A percentile compares a stretch with the other conserved stretches of the same genome.
Conservation (phyloP, 2,888 invertebrate species). For the Spodoptera exigua region DNA sequence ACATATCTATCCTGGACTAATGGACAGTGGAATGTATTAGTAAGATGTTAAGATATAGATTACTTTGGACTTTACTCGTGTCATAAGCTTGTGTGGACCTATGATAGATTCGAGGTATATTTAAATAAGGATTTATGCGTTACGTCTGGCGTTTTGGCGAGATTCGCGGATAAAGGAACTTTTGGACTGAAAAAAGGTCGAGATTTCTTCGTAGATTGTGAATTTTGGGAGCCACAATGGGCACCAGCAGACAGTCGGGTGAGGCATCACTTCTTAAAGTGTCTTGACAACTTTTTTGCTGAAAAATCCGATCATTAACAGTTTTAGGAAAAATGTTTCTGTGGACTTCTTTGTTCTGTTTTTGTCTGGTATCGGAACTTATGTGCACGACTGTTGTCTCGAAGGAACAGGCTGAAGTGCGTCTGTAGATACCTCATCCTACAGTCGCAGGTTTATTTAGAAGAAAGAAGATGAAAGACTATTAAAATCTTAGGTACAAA, state of each 20-base stretch:
- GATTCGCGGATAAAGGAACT: conserved; percentile 85
- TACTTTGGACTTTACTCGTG: conserved; percentile 45
- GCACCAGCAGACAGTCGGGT: conserved; percentile 61
- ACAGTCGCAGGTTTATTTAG: too few species aligned
- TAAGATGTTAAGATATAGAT: conserved; percentile 55
- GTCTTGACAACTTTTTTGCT: conserved; percentile 56
- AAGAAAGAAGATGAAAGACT: too few species aligned
- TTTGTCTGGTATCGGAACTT: conserved; percentile 27
- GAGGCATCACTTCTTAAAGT: conserved; percentile 69
- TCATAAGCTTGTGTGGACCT: conserved; percentile 61
- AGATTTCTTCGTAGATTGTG: conserved; percentile 74
- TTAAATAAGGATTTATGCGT: conserved; percentile 89
- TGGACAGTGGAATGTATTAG: conserved; percentile 62
- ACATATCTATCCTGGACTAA: conserved; percentile 45
- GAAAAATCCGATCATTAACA: conserved; percentile 57
- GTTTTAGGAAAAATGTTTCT: conserved; percentile 52
- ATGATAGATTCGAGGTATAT: conserved; percentile 76
- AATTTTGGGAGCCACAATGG: conserved; percentile 76
- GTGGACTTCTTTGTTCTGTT: conserved; percentile 29
- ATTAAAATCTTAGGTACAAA: too few species aligned
- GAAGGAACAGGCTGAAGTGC: too few species aligned
- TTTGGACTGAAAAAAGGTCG: conserved; percentile 76
- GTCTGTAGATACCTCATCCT: too few species aligned
- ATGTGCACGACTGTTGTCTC: too few species aligned
- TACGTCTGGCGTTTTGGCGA: conserved; percentile 88